A percentile compares a stretch with the other conserved stretches of the same genome.
Evolutionary conservation across 2,888 invertebrate species (phyloP).

Genomic region (Cheilosia vulpina): DNA sequence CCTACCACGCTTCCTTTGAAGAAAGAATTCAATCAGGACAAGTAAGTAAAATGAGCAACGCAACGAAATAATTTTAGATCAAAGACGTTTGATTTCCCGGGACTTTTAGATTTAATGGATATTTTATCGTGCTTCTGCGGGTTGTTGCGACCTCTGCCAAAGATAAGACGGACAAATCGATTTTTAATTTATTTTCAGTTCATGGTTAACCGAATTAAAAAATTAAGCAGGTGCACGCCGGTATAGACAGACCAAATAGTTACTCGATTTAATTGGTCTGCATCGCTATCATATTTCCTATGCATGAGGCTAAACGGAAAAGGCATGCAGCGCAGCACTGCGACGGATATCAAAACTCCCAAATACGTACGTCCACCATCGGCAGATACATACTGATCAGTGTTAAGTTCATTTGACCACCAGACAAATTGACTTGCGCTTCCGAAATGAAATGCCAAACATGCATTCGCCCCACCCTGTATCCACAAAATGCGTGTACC

Average conservation of each 20-base stretch:
- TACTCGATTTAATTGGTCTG: neutral
- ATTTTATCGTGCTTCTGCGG: too few species aligned
- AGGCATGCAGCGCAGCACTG: neutral
- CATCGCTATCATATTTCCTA: neutral
- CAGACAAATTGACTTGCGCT: conserved; percentile 15
- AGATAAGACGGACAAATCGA: too few species aligned
- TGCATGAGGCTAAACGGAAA: neutral
- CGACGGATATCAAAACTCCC: neutral
- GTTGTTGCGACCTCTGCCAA: too few species aligned
- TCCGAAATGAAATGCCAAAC: conserved; percentile 14
- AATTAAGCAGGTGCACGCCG: neutral
- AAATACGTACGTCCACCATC: neutral
- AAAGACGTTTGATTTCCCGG: too few species aligned
- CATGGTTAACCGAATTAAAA: too few species aligned
- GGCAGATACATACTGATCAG: neutral
- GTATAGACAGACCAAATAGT: neutral
- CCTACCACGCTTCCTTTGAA: too few species aligned
- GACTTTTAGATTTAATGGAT: too few species aligned
- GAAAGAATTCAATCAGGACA: too few species aligned
- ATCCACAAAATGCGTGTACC: conserved; percentile 1
- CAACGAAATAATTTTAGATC: too few species aligned
- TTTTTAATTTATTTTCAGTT: neutral
- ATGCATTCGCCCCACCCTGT: neutral
- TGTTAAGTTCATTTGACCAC: conserved; percentile 2
- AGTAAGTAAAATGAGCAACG: too few species aligned